phyloP scores from a whole-genome alignment of 35 echinoderm and acorn worm species.

The Stichopus chloronotus region DNA sequence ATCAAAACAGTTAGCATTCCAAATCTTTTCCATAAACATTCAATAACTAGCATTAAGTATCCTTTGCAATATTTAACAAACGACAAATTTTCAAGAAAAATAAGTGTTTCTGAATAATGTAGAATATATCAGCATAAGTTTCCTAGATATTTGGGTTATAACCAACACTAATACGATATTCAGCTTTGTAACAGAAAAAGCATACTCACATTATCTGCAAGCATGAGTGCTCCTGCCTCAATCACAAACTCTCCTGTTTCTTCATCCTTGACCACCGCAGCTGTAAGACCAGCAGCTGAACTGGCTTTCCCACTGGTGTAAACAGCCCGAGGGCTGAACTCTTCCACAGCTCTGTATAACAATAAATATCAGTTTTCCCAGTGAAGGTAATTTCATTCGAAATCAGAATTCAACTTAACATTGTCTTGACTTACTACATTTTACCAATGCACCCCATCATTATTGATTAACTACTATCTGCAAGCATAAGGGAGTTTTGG shows the following conservation, averaged over 20 bases:
- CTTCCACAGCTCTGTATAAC: slow-evolving; percentile 80
- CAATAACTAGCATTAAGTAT: too few relatives aligned
- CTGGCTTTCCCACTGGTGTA: slow-evolving; percentile 98
- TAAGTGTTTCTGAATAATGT: background rate
- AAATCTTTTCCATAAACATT: too few relatives aligned
- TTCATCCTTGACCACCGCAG: slow-evolving; percentile 94
- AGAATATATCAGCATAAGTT: background rate
- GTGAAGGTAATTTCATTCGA: background rate
- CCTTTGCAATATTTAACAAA: background rate
- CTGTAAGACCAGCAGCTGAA: slow-evolving; percentile 93
- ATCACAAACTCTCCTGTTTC: slow-evolving; percentile 97
- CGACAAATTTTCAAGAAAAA: background rate
- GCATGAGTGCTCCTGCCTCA: slow-evolving; percentile 95
- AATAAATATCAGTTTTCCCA: slow-evolving; percentile 33
- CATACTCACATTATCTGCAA: slow-evolving; percentile 97
- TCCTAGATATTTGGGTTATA: too few relatives aligned
- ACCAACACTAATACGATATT: too few relatives aligned
- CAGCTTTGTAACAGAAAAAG: too few relatives aligned
- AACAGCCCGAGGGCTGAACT: slow-evolving; percentile 94
- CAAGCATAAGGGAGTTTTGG: too few relatives aligned
- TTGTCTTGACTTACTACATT: background rate
- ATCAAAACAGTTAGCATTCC: background rate
- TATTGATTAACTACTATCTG: too few relatives aligned
- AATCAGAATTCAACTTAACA: background rate
- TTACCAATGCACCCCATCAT: too few relatives aligned